These are phyloP conservation scores for Scaptomyza pallida DNA, from an alignment of 1,140 invertebrate genomes.

Conservation along the genomic window DNA sequence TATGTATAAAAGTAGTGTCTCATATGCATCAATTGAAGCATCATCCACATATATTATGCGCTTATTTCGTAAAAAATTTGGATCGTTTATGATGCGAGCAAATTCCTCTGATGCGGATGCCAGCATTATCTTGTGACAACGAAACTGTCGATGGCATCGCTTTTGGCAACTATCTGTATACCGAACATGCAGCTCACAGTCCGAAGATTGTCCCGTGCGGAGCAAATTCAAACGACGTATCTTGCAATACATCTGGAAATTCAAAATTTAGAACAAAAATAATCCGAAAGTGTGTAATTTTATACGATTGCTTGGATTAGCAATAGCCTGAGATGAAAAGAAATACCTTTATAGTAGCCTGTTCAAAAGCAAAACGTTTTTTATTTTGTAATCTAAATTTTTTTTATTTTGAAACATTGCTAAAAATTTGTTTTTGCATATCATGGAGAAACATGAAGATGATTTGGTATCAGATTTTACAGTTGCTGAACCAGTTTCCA, in stretches of 20 bases:
- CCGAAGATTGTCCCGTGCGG: slow-evolving; percentile 43
- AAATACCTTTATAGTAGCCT: neutral
- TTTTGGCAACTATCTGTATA: slow-evolving; percentile 18
- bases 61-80: slow-evolving; percentile 30
- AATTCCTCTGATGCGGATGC: slow-evolving; percentile 58
- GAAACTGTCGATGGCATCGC: slow-evolving; percentile 34
- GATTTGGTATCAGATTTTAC: neutral
- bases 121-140: slow-evolving; percentile 52
- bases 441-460: slow-evolving; percentile 1
- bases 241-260: slow-evolving; percentile 55
- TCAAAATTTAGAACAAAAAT: slow-evolving; percentile 6
- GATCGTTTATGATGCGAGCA: slow-evolving; percentile 30
- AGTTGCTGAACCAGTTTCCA: neutral
- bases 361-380: neutral
- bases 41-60: slow-evolving; percentile 43
- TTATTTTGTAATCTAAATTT: neutral
- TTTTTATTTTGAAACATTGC: neutral
- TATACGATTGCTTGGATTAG: slow-evolving; percentile 12
- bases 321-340: neutral
- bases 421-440: neutral
- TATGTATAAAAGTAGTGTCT: slow-evolving; percentile 54
- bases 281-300: slow-evolving; percentile 4
- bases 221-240: slow-evolving; percentile 60
- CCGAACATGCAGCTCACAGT: slow-evolving; percentile 58
- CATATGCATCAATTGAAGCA: slow-evolving; percentile 55